Percentiles rank a stretch among this genome's conserved stretches.
phyloP scores from a whole-genome alignment of 2,888 invertebrate species.

The Harpalus rubripes region DNA sequence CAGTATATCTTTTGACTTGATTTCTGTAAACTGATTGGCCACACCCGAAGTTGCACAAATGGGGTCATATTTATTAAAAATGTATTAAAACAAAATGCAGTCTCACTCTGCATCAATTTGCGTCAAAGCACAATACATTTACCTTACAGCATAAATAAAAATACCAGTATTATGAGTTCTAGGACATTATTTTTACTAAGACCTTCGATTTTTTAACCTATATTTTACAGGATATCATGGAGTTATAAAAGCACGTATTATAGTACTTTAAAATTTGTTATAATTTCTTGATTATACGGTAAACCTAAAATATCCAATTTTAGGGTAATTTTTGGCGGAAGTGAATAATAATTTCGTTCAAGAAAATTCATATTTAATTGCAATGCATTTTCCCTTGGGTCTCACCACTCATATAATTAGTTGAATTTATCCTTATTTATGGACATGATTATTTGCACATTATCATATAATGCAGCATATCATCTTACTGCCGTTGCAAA shows the following conservation, averaged over 20 bases:
- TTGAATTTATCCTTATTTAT: too few relatives aligned
- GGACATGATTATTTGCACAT: too few relatives aligned
- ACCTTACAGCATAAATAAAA: slow-evolving; percentile 7
- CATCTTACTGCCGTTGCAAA: too few relatives aligned
- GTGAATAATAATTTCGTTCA: not conserved
- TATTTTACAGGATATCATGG: not conserved
- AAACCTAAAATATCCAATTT: not conserved
- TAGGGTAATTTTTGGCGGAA: slow-evolving; percentile 2
- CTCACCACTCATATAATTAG: too few relatives aligned
- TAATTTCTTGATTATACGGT: not conserved
- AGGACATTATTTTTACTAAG: not conserved
- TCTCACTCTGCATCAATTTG: slow-evolving; percentile 50
- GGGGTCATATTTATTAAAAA: slow-evolving; percentile 60
- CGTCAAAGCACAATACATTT: not conserved
- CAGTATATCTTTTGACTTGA: slow-evolving; percentile 46
- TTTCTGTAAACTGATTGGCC: slow-evolving; percentile 43
- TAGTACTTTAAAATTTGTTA: not conserved
- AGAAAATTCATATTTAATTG: slow-evolving; percentile 4
- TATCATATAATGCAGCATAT: too few relatives aligned
- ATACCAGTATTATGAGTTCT: slow-evolving; percentile 6
- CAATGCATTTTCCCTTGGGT: not conserved
- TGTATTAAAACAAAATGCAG: slow-evolving; percentile 56
- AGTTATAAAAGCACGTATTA: not conserved
- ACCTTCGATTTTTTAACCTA: not conserved
- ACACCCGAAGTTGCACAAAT: slow-evolving; percentile 41